These are phyloP conservation scores for Polypedilum pembai DNA, from an alignment of 1,140 invertebrate genomes.

Conservation along the genomic window DNA sequence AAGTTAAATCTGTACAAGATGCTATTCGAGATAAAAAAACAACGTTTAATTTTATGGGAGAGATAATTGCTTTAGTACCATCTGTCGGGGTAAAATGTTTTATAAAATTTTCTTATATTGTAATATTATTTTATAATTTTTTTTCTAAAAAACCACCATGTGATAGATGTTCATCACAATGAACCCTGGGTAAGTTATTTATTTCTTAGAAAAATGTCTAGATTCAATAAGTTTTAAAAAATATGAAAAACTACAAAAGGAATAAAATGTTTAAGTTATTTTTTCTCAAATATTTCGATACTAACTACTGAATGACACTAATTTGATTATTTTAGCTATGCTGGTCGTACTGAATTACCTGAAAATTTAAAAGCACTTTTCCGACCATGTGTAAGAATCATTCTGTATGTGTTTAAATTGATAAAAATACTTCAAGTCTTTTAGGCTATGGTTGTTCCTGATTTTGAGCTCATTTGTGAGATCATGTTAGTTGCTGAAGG, in stretches of 20 bases:
- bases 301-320: too few relatives aligned
- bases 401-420: neutral
- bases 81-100: slow-evolving; percentile 58
- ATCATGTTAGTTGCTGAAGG: slow-evolving; percentile 98
- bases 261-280: too few relatives aligned
- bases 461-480: slow-evolving; percentile 95
- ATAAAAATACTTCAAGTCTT: neutral
- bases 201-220: too few relatives aligned
- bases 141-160: too few relatives aligned
- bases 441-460: slow-evolving; percentile 86
- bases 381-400: slow-evolving; percentile 65
- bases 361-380: slow-evolving; percentile 87
- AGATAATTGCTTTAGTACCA: slow-evolving; percentile 71
- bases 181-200: too few relatives aligned
- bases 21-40: slow-evolving; percentile 85
- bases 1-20: slow-evolving; percentile 91
- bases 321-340: slow-evolving; percentile 74
- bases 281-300: too few relatives aligned
- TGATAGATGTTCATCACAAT: too few relatives aligned
- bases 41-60: slow-evolving; percentile 90
- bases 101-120: too few relatives aligned
- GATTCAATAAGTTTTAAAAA: too few relatives aligned
- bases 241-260: too few relatives aligned
- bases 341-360: slow-evolving; percentile 83
- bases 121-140: too few relatives aligned